phyloP scores from a whole-genome alignment of 2,888 invertebrate genomes.

The Oxyteleia sp. region DNA sequence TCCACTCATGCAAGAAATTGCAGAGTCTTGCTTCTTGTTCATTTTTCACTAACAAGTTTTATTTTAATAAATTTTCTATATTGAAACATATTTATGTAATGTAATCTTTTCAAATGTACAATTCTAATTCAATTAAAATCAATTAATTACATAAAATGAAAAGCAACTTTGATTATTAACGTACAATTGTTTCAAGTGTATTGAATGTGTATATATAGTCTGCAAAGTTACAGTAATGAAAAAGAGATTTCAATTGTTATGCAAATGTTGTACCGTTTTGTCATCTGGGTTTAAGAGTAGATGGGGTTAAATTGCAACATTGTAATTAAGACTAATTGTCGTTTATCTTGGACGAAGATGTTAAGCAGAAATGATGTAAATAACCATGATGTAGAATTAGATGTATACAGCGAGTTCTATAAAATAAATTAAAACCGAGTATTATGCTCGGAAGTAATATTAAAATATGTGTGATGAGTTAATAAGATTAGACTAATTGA shows the following conservation, averaged over 20 bases:
- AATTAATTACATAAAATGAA: background rate
- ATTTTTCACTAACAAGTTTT: background rate
- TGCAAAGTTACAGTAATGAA: constrained; percentile 21
- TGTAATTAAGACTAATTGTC: constrained; percentile 46
- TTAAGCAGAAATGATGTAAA: constrained; percentile 33
- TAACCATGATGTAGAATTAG: constrained; percentile 25
- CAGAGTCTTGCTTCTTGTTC: background rate
- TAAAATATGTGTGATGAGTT: background rate
- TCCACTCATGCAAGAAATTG: constrained; percentile 8
- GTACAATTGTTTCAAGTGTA: background rate
- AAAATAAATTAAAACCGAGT: constrained; percentile 1
- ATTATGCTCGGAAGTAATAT: background rate
- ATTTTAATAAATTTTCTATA: constrained; percentile 2
- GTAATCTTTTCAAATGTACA: background rate
- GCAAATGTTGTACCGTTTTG: constrained; percentile 54
- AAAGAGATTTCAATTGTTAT: constrained; percentile 54
- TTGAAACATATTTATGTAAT: background rate
- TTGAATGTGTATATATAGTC: background rate
- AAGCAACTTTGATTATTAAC: background rate
- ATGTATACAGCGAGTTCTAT: background rate
- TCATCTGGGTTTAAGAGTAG: constrained; percentile 34
- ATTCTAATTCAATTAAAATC: background rate
- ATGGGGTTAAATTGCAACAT: constrained; percentile 50
- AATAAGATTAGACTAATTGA: no score
- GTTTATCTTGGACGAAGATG: constrained; percentile 29